These are phyloP conservation scores for Craseonycteris thonglongyai DNA, from an alignment of 2,113 vertebrate species.

Conservation along the genomic window DNA sequence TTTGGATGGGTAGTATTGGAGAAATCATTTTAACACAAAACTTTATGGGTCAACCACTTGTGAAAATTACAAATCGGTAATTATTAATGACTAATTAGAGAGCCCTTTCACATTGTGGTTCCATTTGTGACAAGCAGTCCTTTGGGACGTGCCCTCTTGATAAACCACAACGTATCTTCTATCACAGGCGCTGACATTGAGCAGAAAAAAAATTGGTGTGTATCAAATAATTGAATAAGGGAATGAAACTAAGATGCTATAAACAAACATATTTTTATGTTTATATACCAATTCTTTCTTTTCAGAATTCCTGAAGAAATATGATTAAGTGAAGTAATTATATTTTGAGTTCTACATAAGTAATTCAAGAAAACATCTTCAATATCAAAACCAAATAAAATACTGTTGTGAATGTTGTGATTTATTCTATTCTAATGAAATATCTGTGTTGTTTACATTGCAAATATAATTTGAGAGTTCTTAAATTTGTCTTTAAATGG, in stretches of 20 bases:
- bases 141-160: not conserved
- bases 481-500: constrained; percentile 81
- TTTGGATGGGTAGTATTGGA: not conserved
- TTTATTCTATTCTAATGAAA: constrained; percentile 86
- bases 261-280: not conserved
- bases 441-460: constrained; percentile 91
- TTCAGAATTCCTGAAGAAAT: constrained; percentile 89
- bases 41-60: not conserved
- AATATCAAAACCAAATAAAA: constrained; percentile 85
- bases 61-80: not conserved
- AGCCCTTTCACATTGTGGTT: not conserved
- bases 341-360: constrained; percentile 84
- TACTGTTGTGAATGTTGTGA: constrained; percentile 85
- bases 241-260: not conserved
- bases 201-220: not conserved
- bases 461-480: constrained; percentile 86
- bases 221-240: not conserved
- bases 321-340: constrained; percentile 76
- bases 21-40: not conserved
- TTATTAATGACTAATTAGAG: not conserved
- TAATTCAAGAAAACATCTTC: constrained; percentile 87
- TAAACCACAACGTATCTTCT: not conserved
- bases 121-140: not conserved
- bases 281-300: constrained; percentile 55
- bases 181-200: not conserved